Evolutionary conservation across 2,888 invertebrate genomes (phyloP).

Genomic region (Stenoptilia bipunctidactyla): DNA sequence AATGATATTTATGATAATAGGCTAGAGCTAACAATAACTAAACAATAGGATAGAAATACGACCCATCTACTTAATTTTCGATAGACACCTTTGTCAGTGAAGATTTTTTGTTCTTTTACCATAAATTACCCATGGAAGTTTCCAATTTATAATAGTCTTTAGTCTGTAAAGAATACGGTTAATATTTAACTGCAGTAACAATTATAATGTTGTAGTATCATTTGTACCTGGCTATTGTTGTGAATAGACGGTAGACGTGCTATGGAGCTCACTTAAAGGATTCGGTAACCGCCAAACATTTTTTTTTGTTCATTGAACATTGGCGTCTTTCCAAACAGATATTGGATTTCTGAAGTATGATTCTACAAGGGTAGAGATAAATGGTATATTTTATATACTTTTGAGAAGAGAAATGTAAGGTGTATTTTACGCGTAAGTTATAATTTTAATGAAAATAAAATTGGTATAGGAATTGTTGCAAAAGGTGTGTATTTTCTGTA

Average conservation of each 20-base stretch:
- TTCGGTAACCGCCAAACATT: slow-evolving; percentile 2
- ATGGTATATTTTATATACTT: no score
- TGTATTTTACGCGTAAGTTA: no score
- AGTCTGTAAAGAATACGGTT: no score
- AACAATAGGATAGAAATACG: slow-evolving; percentile 50
- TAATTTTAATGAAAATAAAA: no score
- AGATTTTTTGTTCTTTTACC: slow-evolving; percentile 65
- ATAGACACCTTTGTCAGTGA: slow-evolving; percentile 62
- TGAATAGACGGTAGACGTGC: background rate
- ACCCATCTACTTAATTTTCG: slow-evolving; percentile 66
- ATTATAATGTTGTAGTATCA: slow-evolving; percentile 2
- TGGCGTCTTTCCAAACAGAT: no score
- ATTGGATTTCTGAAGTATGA: no score
- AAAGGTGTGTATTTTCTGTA: no score
- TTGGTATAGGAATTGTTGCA: no score
- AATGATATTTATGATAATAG: slow-evolving; percentile 54
- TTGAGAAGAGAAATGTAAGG: no score
- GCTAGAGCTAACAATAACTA: slow-evolving; percentile 39
- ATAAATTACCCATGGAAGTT: slow-evolving; percentile 44
- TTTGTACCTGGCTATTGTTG: background rate
- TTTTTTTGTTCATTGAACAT: background rate
- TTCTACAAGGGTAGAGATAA: slow-evolving; percentile 21
- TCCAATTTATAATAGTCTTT: slow-evolving; percentile 6
- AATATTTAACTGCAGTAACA: slow-evolving; percentile 4
- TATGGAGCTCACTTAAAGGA: background rate